Evolutionary conservation across 2,888 invertebrate species (phyloP).

Genomic region (Ceratothoa steindachneri): DNA sequence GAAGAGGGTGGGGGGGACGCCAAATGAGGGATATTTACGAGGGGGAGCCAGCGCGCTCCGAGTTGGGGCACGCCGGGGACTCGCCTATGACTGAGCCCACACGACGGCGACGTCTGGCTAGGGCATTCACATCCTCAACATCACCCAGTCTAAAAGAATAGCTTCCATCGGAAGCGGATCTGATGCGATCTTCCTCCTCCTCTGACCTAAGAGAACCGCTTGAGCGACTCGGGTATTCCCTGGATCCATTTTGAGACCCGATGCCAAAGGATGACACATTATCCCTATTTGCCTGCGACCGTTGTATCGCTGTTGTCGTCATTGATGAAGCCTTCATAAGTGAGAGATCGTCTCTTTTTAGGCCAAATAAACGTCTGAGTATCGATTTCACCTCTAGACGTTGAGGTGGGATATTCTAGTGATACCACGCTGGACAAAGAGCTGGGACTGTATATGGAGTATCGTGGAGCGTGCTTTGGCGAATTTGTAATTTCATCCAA

Average conservation of each 20-base stretch:
- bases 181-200: slow-evolving; percentile 42
- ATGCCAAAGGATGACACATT: too few relatives aligned
- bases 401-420: background rate
- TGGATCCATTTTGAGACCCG: slow-evolving; percentile 2
- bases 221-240: slow-evolving; percentile 25
- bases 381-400: slow-evolving; percentile 41
- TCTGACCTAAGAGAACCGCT: slow-evolving; percentile 45
- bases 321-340: slow-evolving; percentile 26
- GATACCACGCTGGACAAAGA: too few relatives aligned
- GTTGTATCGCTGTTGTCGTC: too few relatives aligned
- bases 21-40: background rate
- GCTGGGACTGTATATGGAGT: too few relatives aligned
- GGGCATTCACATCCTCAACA: slow-evolving; percentile 44
- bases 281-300: too few relatives aligned
- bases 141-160: slow-evolving; percentile 44
- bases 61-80: background rate
- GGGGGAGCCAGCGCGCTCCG: background rate
- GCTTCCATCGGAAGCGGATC: slow-evolving; percentile 45
- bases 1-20: slow-evolving; percentile 10
- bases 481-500: too few relatives aligned
- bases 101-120: slow-evolving; percentile 25
- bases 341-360: slow-evolving; percentile 33
- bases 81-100: background rate
- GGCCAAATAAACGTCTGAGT: slow-evolving; percentile 42
- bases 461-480: too few relatives aligned